Percentiles rank a stretch among this genome's conserved stretches.
phyloP scores from a whole-genome alignment of 1,140 invertebrate species.

The Solenopsis invicta region DNA sequence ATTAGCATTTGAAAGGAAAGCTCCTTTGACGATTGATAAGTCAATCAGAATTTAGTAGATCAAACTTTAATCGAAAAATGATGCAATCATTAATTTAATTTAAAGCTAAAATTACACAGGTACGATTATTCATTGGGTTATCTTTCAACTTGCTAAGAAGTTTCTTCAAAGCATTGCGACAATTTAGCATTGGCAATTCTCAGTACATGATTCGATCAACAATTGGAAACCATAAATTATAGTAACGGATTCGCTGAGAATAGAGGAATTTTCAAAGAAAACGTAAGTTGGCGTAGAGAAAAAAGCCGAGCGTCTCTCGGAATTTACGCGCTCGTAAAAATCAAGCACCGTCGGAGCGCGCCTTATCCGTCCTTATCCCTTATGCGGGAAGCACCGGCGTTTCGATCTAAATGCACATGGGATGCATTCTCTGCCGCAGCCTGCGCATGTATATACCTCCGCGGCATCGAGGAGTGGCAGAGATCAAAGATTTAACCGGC shows the following conservation, averaged over 20 bases:
- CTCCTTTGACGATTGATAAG: not conserved
- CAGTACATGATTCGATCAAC: not conserved
- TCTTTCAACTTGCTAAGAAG: not conserved
- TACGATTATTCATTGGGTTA: not conserved
- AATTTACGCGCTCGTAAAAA: slow-evolving; percentile 87
- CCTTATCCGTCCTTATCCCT: slow-evolving; percentile 77
- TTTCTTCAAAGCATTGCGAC: not conserved
- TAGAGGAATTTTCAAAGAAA: slow-evolving; percentile 13
- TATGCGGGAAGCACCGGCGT: slow-evolving; percentile 35
- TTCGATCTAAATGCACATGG: slow-evolving; percentile 52
- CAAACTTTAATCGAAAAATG: not conserved
- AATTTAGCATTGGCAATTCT: not conserved
- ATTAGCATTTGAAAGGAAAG: not conserved
- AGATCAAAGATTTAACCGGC: slow-evolving; percentile 69
- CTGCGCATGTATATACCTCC: slow-evolving; percentile 2
- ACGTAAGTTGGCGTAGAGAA: slow-evolving; percentile 27
- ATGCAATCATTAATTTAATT: not conserved
- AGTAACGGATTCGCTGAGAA: slow-evolving; percentile 13
- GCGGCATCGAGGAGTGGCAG: slow-evolving; percentile 15
- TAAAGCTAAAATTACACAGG: not conserved
- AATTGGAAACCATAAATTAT: not conserved
- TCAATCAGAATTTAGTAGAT: not conserved
- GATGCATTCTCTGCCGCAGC: slow-evolving; percentile 38
- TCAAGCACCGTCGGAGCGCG: slow-evolving; percentile 86
- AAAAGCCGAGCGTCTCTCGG: slow-evolving; percentile 71